Evolutionary conservation across 2,888 invertebrate genomes (phyloP), one percentile per base, ranked within the genome.

Genomic region (Aleiodes alternator): DNA sequence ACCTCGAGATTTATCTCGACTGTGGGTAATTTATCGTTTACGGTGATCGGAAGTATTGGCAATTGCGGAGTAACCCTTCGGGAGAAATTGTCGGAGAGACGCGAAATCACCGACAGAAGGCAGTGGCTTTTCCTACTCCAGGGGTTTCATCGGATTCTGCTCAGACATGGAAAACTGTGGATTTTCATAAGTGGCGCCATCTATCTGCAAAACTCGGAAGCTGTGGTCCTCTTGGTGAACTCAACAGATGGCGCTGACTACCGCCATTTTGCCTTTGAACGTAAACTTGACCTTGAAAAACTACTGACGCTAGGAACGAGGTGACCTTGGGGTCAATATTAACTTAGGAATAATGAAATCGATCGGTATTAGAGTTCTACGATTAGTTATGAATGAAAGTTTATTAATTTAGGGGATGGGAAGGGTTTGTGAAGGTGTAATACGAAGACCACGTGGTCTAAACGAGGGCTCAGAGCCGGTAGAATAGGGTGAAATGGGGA

Each of bases 1-100:
- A 43, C 43, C 9, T 43, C 7, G 3, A 43, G 74, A 80, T 81
- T 80, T 81, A 69, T 80, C 78, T 84, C 86, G 83, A 82, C 86
- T 70, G 86, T 77, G 77, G 11, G 43, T 16, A 23, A 48, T 48
- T 43, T 23, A 48, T 59, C 34, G 23, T 38, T 38, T 5, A n/a
- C 7, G 12, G 76, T 70, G 72, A 43, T 80, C 85, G 82, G 83
- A 84, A 85, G 81, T 84, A 84, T 82, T 81, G 86, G 82, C 83
- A 82, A 85, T 84, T 82, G 81, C 82, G 82, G 82, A 83, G 79
- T 78, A 76, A 76, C 76, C 66, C 77, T 78, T 78, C 78, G 79
- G 80, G 76, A 72, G 57, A 76, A 80, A 78, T 80, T 79, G 23
- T 1, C 79, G 75, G 76, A 34, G 1, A 34, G 79, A 73, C 76